These are phyloP conservation scores for Euspilapteryx auroguttella DNA, from an alignment of 2,888 invertebrate species.

Conservation along the genomic window DNA sequence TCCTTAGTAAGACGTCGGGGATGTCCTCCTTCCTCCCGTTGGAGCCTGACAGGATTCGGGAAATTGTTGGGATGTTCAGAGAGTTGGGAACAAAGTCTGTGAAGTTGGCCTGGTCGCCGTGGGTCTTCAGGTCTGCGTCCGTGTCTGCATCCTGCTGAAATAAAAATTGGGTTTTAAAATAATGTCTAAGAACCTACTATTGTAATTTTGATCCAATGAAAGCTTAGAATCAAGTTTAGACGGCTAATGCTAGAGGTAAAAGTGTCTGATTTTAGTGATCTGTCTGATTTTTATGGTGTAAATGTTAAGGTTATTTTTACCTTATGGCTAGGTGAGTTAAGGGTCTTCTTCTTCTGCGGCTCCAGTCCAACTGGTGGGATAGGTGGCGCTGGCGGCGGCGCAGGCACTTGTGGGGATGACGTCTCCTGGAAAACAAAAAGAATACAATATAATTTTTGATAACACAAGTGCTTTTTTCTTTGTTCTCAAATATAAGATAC, in stretches of 20 bases:
- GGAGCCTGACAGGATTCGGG: slow-evolving; percentile 82
- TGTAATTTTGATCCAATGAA: too few species aligned
- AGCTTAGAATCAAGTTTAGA: too few species aligned
- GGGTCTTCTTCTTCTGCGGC: slow-evolving; percentile 69
- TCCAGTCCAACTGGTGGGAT: slow-evolving; percentile 39
- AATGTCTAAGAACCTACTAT: not conserved
- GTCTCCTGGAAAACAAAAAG: slow-evolving; percentile 32
- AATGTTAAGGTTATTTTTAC: too few species aligned
- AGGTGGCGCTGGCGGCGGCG: slow-evolving; percentile 50
- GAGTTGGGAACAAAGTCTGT: slow-evolving; percentile 69
- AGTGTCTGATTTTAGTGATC: too few species aligned
- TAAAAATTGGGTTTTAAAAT: slow-evolving; percentile 6
- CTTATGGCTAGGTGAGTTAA: slow-evolving; percentile 76
- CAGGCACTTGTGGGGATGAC: slow-evolving; percentile 52
- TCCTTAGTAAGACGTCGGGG: slow-evolving; percentile 73
- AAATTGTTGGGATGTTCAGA: slow-evolving; percentile 79
- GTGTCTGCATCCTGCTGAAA: slow-evolving; percentile 41
- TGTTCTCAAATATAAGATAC: too few species aligned
- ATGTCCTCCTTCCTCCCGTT: slow-evolving; percentile 83
- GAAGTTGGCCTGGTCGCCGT: slow-evolving; percentile 50
- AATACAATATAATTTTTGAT: not conserved
- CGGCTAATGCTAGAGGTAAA: too few species aligned
- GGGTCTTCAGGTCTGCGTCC: slow-evolving; percentile 35
- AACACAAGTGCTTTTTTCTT: too few species aligned
- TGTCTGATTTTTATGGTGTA: too few species aligned